Percentiles rank a stretch among this genome's conserved stretches.
phyloP scores from a whole-genome alignment of 2,113 vertebrate genomes.

The Microtus richardsoni region DNA sequence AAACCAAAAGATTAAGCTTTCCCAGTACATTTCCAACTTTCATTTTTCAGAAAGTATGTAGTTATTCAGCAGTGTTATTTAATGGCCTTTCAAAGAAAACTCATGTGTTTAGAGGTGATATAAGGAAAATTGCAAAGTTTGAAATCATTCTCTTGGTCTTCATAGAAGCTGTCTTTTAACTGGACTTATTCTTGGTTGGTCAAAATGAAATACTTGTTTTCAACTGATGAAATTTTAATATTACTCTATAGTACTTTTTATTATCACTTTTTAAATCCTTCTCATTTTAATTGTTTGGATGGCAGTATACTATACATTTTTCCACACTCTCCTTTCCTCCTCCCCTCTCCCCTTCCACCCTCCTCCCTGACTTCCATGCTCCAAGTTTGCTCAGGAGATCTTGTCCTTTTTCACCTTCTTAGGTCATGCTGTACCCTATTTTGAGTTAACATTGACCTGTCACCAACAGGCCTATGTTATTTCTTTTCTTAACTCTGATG shows the following conservation, averaged over 20 bases:
- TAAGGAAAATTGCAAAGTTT: neutral
- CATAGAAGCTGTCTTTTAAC: neutral
- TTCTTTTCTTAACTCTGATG: conserved; percentile 34
- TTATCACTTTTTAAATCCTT: too few relatives aligned
- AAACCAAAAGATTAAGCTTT: neutral
- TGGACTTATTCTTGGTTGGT: neutral
- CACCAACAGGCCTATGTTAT: neutral
- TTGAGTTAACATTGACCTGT: neutral
- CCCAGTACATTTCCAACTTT: neutral
- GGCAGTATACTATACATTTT: too few relatives aligned
- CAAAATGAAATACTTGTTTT: neutral
- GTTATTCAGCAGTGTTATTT: neutral
- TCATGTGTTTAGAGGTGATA: neutral
- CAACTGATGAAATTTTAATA: neutral
- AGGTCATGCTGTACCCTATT: neutral
- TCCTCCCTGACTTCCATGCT: too few relatives aligned
- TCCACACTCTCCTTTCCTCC: too few relatives aligned
- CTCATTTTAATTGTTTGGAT: too few relatives aligned
- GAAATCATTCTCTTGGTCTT: neutral
- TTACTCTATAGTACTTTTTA: neutral
- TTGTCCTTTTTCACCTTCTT: too few relatives aligned
- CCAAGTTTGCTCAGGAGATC: too few relatives aligned
- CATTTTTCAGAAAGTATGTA: neutral
- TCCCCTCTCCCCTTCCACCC: too few relatives aligned
- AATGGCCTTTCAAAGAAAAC: conserved; percentile 7